Percentiles rank a stretch among this genome's conserved stretches.
Conservation (phyloP, 2,888 invertebrate genomes). For the Acleris literana region DNA sequence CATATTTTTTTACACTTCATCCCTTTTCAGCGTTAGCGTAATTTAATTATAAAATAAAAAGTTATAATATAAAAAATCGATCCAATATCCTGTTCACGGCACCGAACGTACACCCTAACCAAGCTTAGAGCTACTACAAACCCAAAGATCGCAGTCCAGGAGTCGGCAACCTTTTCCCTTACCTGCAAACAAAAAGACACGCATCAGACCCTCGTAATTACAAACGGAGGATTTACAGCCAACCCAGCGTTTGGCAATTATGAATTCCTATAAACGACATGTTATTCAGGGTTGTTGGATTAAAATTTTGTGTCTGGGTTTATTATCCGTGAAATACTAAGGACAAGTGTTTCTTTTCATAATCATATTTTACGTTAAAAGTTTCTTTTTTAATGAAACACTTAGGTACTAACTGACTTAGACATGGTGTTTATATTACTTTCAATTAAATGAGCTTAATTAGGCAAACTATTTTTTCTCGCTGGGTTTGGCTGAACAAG, state of each 20-base stretch:
- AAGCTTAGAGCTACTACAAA: conserved; percentile 12
- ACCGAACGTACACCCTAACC: neutral
- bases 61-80: too few relatives aligned
- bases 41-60: too few relatives aligned
- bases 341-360: too few relatives aligned
- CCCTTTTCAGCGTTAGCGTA: too few relatives aligned
- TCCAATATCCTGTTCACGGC: neutral
- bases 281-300: conserved; percentile 20
- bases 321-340: conserved; percentile 2
- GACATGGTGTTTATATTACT: too few relatives aligned
- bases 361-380: too few relatives aligned
- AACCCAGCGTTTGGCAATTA: conserved; percentile 58
- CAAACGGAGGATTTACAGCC: conserved; percentile 40
- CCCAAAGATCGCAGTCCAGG: conserved; percentile 24
- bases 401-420: too few relatives aligned
- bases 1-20: too few relatives aligned
- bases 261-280: conserved; percentile 63
- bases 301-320: conserved; percentile 14
- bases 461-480: too few relatives aligned
- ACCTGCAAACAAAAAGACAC: conserved; percentile 64
- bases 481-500: too few relatives aligned
- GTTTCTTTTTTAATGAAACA: too few relatives aligned
- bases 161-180: conserved; percentile 45
- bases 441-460: too few relatives aligned
- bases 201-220: conserved; percentile 34